Evolutionary conservation across 2,797 vertebrate species (phyloP).

Genomic region (Monodelphis domestica): DNA sequence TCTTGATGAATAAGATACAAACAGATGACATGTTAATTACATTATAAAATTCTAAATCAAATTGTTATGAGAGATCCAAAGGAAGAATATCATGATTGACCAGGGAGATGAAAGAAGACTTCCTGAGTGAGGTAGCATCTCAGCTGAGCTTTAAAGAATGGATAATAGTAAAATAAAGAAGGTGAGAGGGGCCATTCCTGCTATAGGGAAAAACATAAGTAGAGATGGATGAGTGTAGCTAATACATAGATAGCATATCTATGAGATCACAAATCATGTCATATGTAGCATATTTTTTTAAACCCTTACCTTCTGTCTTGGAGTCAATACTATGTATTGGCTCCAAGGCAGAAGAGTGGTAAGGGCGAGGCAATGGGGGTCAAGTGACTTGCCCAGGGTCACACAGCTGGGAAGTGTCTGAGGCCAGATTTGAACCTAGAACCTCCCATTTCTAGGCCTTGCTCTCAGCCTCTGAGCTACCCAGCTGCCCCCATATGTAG

Average conservation of each 20-base stretch:
- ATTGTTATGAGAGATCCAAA: background rate
- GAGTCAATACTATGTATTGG: no score
- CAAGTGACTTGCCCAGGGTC: no score
- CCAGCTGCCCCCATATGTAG: no score
- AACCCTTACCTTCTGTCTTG: no score
- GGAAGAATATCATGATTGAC: background rate
- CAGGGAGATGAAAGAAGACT: background rate
- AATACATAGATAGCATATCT: background rate
- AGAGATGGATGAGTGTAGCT: background rate
- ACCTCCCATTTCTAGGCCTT: no score
- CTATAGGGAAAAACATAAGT: background rate
- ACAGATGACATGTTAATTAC: background rate
- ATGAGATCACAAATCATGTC: background rate
- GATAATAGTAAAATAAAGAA: background rate
- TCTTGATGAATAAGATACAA: background rate
- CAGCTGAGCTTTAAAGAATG: background rate
- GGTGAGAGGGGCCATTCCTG: background rate
- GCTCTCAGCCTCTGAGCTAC: no score
- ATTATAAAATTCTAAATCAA: background rate
- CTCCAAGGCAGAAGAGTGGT: no score
- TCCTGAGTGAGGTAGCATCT: background rate
- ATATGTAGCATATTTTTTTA: no score
- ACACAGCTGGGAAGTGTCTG: no score
- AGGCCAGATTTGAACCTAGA: no score
- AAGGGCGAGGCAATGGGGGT: no score